These are phyloP conservation scores for Triplophysa yarkandensis DNA, from an alignment of 2,797 vertebrate genomes.

Conservation along the genomic window DNA sequence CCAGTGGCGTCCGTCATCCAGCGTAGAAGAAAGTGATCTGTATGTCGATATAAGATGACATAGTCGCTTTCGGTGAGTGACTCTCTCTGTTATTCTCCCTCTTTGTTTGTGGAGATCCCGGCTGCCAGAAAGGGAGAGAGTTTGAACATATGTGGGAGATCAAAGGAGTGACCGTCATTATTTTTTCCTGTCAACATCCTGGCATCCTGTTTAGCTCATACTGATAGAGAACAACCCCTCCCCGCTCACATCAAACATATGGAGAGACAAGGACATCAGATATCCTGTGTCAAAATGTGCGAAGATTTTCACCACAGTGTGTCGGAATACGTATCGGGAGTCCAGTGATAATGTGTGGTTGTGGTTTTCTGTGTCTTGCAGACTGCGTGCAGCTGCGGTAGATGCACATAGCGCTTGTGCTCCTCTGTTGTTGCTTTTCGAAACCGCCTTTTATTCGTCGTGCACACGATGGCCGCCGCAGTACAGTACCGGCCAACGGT, in stretches of 20 bases:
- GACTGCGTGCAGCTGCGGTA: conserved; percentile 29
- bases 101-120: conserved; percentile 24
- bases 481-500: conserved; percentile 59
- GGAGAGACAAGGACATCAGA: conserved; percentile 49
- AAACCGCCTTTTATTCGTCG: conserved; percentile 47
- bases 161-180: conserved; percentile 53
- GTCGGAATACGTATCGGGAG: conserved; percentile 10
- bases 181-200: conserved; percentile 56
- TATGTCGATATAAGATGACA: conserved; percentile 39
- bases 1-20: conserved; percentile 27
- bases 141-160: conserved; percentile 58
- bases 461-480: conserved; percentile 47
- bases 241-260: conserved; percentile 46
- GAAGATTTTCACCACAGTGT: not conserved
- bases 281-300: conserved; percentile 35
- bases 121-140: conserved; percentile 43
- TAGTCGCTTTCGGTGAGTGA: conserved; percentile 35
- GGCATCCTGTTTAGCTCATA: conserved; percentile 51
- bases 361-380: not conserved
- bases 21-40: conserved; percentile 39
- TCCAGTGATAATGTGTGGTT: not conserved
- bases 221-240: conserved; percentile 44
- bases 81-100: conserved; percentile 34
- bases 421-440: conserved; percentile 45
- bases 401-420: conserved; percentile 4